Conservation (phyloP, 2,888 invertebrate genomes). For the Parascotia fuliginaria region DNA sequence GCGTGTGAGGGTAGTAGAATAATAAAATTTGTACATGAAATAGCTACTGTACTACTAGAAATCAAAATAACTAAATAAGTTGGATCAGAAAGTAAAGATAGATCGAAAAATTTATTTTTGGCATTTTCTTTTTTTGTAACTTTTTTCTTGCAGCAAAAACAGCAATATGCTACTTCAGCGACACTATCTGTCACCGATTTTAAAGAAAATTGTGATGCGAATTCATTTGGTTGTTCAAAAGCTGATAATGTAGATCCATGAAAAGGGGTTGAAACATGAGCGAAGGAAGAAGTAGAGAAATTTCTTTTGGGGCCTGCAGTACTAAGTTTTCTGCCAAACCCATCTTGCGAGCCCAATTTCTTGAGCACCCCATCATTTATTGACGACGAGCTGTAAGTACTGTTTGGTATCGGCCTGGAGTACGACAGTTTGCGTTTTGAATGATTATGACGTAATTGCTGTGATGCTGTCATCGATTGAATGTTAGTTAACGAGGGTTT, state of each 20-base stretch:
- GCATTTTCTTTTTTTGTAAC: constrained; percentile 53
- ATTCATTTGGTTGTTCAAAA: constrained; percentile 90
- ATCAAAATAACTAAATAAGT: constrained; percentile 92
- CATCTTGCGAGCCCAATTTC: constrained; percentile 71
- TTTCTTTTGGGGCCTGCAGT: constrained; percentile 85
- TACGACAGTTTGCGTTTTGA: constrained; percentile 74
- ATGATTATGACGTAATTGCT: constrained; percentile 60
- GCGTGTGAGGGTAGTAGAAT: constrained; percentile 93
- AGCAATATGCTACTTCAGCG: constrained; percentile 75
- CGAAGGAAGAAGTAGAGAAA: constrained; percentile 92
- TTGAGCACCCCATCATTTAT: constrained; percentile 82
- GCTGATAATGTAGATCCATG: constrained; percentile 93
- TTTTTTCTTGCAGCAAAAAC: constrained; percentile 70
- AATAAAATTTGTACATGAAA: constrained; percentile 95
- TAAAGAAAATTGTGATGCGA: constrained; percentile 91
- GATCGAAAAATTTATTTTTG: constrained; percentile 89
- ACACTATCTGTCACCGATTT: constrained; percentile 88
- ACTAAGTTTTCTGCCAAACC: constrained; percentile 66
- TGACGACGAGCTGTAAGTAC: constrained; percentile 86
- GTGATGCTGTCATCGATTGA: constrained; percentile 44
- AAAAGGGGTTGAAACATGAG: constrained; percentile 93
- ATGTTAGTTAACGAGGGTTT: constrained; percentile 46
- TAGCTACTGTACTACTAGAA: constrained; percentile 94
- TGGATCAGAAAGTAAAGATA: constrained; percentile 90
- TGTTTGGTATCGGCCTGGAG: constrained; percentile 64